Base-by-base conservation (phyloP, 2,888 invertebrate genomes). In the Pyrochroa serraticornis region DNA sequence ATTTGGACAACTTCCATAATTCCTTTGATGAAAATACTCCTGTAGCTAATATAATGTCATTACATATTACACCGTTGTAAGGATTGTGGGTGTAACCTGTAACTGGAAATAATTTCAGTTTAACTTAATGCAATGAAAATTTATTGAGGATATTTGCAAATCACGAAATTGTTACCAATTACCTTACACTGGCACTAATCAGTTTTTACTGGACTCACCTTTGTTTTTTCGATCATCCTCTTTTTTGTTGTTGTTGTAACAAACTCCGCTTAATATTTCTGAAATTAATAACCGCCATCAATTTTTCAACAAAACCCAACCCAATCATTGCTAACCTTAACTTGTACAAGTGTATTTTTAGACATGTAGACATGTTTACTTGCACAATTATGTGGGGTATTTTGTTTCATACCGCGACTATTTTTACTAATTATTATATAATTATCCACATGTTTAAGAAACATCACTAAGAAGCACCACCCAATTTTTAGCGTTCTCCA, bases 11-110 rank as follows among this genome's bases (percentile, higher is more conserved):
- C 85, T 94, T 93, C 92, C 97, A 95, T 82, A 99, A 89, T 87
- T 99, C 98, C 87, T 94, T 95, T 77, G 98, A 97, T 76, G 97
- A 96, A 89, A 98, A 99, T 82, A 98, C 98, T 80, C 98, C 98
- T 77, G 97, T 98, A 79, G 98, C 97, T 88, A 96, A 89, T 84
- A 98, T 97, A 82, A 97, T 97, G 87, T 97, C 96, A 87, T 96
- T 96, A 88, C 95, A 95, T 82, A 96, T 92, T 81, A 97, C 95
- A 80, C 95, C 95, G 84, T 96, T 96, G 87, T 96, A 96, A 79
- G 95, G 94, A 87, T 96, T 96, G 87, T 95, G 93, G 78, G 88
- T 88, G 83, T 89, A 90, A 82, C 90, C 90, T 89, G 86, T 80
- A 75, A 75, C 71, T 69, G 67, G 64, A 69, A 71, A 69, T 65